phyloP scores from a whole-genome alignment of 2,113 vertebrate species.

The Passer domesticus region DNA sequence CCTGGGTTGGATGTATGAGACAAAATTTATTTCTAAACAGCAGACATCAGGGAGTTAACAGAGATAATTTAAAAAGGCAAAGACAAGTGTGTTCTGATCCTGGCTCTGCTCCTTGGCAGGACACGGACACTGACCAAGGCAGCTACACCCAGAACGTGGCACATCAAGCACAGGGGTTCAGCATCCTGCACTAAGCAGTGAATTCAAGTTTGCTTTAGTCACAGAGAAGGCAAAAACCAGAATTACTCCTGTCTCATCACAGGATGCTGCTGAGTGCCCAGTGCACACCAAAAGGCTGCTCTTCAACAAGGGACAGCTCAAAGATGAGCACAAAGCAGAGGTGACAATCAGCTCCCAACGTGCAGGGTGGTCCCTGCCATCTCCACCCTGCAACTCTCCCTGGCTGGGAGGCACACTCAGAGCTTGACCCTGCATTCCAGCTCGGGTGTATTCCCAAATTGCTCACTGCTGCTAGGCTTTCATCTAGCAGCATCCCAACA shows the following conservation, averaged over 20 bases:
- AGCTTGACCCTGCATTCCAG: neutral
- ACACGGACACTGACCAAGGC: neutral
- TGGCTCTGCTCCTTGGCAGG: neutral
- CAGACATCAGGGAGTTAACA: neutral
- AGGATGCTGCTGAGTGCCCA: neutral
- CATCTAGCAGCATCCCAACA: neutral
- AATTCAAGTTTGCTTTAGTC: neutral
- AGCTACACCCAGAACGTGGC: neutral
- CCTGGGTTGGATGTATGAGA: neutral
- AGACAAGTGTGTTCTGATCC: neutral
- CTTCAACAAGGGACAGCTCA: neutral
- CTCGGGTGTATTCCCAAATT: neutral
- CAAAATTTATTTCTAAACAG: neutral
- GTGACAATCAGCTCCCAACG: neutral
- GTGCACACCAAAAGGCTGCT: neutral
- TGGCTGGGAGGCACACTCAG: neutral
- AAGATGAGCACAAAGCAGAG: neutral
- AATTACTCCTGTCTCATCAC: neutral
- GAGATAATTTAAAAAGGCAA: neutral
- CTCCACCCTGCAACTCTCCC: neutral
- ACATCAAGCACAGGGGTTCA: neutral
- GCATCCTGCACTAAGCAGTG: neutral
- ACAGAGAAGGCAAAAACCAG: neutral
- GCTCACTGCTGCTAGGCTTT: neutral
- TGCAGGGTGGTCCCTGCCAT: slow-evolving; percentile 5